A percentile compares a stretch with the other conserved stretches of the same genome.
Evolutionary conservation across 2,888 invertebrate genomes (phyloP).

Genomic region (Gymnosoma rotundatum): DNA sequence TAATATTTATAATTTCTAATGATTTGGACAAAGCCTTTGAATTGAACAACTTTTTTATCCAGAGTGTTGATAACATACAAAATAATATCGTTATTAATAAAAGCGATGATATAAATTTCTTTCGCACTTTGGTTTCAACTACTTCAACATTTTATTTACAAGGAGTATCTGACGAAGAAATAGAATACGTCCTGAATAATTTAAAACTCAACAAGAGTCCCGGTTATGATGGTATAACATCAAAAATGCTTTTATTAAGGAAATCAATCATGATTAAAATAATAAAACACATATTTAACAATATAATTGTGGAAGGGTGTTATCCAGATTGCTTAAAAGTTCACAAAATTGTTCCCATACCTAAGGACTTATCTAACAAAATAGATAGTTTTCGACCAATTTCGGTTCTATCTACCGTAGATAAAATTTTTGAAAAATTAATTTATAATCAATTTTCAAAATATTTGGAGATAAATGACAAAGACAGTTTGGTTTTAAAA

Average conservation of each 20-base stretch:
- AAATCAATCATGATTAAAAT: neutral
- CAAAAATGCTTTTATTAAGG: neutral
- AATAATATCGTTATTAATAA: neutral
- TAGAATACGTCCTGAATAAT: neutral
- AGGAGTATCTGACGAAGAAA: neutral
- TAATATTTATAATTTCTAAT: neutral
- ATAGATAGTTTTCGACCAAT: neutral
- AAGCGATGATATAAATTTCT: neutral
- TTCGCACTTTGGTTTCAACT: neutral
- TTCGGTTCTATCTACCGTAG: neutral
- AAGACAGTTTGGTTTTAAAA: neutral
- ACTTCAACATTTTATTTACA: neutral
- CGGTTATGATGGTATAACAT: neutral
- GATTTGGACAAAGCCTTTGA: neutral
- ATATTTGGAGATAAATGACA: neutral
- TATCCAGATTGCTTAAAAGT: neutral
- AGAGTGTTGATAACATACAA: neutral
- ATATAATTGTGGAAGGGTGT: neutral
- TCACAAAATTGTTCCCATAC: slow-evolving; percentile 47
- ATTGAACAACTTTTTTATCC: neutral
- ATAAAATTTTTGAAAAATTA: neutral
- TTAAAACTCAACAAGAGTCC: neutral
- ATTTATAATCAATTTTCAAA: neutral
- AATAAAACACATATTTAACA: neutral
- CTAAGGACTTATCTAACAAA: neutral